Evolutionary conservation across 2,797 vertebrate genomes (phyloP).

Genomic region (Gadopsis bispinosus): DNA sequence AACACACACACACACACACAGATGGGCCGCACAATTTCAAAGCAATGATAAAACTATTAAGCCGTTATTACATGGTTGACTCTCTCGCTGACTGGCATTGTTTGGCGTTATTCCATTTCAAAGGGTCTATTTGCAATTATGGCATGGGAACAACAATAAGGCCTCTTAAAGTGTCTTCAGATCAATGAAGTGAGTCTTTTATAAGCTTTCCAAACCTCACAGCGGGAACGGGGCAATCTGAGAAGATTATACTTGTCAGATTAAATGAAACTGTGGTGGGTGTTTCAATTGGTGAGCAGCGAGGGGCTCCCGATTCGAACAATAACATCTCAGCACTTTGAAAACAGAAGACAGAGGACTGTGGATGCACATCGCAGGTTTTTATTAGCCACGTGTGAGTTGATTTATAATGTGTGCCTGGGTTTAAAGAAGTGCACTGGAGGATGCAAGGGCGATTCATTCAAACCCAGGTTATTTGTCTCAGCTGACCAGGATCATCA

Average conservation of each 20-base stretch:
- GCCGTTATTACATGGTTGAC: slow-evolving; percentile 43
- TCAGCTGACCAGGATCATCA: slow-evolving; percentile 8
- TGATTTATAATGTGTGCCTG: slow-evolving; percentile 25
- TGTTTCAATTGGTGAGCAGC: slow-evolving; percentile 52
- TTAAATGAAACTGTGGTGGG: slow-evolving; percentile 64
- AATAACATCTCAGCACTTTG: slow-evolving; percentile 17
- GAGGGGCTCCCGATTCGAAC: slow-evolving; percentile 25
- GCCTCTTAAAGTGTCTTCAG: slow-evolving; percentile 61
- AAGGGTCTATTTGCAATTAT: slow-evolving; percentile 64
- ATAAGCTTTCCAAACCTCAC: slow-evolving; percentile 67
- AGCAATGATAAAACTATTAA: slow-evolving; percentile 63
- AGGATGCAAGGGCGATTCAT: slow-evolving; percentile 46
- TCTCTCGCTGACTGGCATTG: slow-evolving; percentile 51
- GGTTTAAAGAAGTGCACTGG: slow-evolving; percentile 15
- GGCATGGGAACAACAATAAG: slow-evolving; percentile 48
- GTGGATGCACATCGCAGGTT: not conserved
- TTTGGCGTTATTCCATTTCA: slow-evolving; percentile 64
- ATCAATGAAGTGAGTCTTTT: slow-evolving; percentile 74
- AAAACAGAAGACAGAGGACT: slow-evolving; percentile 8
- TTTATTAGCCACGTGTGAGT: not conserved
- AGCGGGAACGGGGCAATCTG: slow-evolving; percentile 64
- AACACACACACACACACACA: slow-evolving; percentile 11
- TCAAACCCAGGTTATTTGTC: slow-evolving; percentile 46
- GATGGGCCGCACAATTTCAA: slow-evolving; percentile 23
- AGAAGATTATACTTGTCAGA: slow-evolving; percentile 71